Conservation (phyloP, 2,888 invertebrate species). For the Ommatoiulus sabulosus region DNA sequence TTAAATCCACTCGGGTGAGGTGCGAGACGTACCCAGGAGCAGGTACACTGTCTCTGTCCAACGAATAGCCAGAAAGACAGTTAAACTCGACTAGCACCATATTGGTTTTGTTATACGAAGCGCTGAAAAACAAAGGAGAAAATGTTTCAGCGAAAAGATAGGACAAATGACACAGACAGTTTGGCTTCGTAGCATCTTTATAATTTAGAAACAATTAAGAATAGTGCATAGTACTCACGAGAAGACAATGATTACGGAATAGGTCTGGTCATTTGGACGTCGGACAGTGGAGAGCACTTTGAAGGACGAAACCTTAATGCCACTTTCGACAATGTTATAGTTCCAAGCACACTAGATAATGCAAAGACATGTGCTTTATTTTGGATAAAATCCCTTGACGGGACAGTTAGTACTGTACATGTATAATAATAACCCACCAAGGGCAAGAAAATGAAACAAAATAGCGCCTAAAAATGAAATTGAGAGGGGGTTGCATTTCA, state of each 20-base stretch:
- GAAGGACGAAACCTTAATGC: neutral
- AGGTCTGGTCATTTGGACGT: neutral
- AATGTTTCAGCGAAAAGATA: neutral
- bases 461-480: too few relatives aligned
- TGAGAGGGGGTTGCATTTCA: too few relatives aligned
- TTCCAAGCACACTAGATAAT: constrained; percentile 21
- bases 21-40: neutral
- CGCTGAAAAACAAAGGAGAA: neutral
- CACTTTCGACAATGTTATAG: neutral
- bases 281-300: neutral
- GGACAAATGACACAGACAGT: neutral
- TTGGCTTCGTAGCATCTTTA: neutral
- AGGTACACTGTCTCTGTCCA: neutral
- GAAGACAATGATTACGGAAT: neutral
- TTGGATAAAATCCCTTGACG: too few relatives aligned
- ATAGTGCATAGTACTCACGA: neutral
- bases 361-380: too few relatives aligned
- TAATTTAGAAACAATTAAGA: neutral
- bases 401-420: neutral
- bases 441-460: neutral
- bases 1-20: neutral
- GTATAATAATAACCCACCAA: neutral
- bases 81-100: constrained; percentile 19
- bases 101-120: neutral
- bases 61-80: constrained; percentile 1